Evolutionary conservation across 2,888 invertebrate species (phyloP).

Genomic region (Galeruca laticollis): DNA sequence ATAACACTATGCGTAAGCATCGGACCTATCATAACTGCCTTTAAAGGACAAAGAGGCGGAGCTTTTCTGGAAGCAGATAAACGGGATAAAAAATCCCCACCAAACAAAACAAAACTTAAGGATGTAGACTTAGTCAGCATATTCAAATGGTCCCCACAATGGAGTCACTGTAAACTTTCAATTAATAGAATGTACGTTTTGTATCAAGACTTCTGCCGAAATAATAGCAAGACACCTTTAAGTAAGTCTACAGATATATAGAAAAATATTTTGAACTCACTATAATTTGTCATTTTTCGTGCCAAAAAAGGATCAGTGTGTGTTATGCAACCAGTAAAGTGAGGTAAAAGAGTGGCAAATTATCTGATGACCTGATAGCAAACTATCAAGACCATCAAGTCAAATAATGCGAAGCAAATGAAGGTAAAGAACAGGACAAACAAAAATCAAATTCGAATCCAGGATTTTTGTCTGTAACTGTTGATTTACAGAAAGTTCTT

Average conservation of each 20-base stretch:
- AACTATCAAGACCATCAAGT: background rate
- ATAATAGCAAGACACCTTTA: conserved; percentile 28
- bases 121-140: conserved; percentile 25
- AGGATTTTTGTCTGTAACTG: background rate
- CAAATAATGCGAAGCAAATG: background rate
- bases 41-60: background rate
- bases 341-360: conserved; percentile 5
- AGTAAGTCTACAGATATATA: conserved; percentile 19
- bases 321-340: conserved; percentile 7
- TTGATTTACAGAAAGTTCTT: background rate
- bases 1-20: conserved; percentile 29
- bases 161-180: conserved; percentile 38
- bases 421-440: background rate
- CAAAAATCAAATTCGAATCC: background rate
- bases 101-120: conserved; percentile 25
- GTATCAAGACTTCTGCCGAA: too few species aligned
- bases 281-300: conserved; percentile 7
- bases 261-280: conserved; percentile 14
- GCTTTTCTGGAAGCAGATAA: background rate
- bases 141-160: conserved; percentile 30
- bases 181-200: conserved; percentile 50
- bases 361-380: background rate
- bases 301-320: conserved; percentile 14
- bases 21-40: conserved; percentile 28
- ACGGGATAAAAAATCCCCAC: conserved; percentile 19